These are phyloP conservation scores for Channallabes apus DNA, from an alignment of 2,797 vertebrate species.

Conservation along the genomic window DNA sequence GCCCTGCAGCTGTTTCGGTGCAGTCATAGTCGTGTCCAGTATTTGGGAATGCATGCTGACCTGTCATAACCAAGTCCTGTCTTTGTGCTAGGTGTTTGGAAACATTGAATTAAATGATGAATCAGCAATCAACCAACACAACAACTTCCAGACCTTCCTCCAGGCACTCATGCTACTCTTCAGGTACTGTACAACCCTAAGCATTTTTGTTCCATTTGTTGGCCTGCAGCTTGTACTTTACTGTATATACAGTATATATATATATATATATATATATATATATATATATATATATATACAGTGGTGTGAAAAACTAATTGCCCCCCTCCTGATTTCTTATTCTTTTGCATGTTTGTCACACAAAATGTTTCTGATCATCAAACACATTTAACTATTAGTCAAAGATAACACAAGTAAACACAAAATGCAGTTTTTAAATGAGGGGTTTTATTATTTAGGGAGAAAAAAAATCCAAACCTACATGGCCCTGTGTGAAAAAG, in stretches of 20 bases:
- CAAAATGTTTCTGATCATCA: no score
- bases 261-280: neutral
- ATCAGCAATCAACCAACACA: slow-evolving; percentile 87
- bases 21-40: neutral
- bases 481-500: no score
- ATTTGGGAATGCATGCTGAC: slow-evolving; percentile 6
- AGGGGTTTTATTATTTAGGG: no score
- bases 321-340: no score
- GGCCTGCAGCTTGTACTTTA: neutral
- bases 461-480: no score
- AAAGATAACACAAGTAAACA: no score
- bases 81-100: slow-evolving; percentile 86
- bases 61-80: slow-evolving; percentile 8
- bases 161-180: slow-evolving; percentile 95
- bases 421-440: no score
- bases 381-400: no score
- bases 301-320: no score
- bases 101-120: slow-evolving; percentile 90
- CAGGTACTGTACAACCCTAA: slow-evolving; percentile 77
- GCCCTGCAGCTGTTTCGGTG: slow-evolving; percentile 46
- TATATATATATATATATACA: neutral
- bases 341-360: no score
- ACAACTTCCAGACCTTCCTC: slow-evolving; percentile 95
- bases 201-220: neutral
- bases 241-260: no score